These are phyloP conservation scores for Penaeus vannamei DNA, from an alignment of 1,140 invertebrate genomes.

Conservation along the genomic window DNA sequence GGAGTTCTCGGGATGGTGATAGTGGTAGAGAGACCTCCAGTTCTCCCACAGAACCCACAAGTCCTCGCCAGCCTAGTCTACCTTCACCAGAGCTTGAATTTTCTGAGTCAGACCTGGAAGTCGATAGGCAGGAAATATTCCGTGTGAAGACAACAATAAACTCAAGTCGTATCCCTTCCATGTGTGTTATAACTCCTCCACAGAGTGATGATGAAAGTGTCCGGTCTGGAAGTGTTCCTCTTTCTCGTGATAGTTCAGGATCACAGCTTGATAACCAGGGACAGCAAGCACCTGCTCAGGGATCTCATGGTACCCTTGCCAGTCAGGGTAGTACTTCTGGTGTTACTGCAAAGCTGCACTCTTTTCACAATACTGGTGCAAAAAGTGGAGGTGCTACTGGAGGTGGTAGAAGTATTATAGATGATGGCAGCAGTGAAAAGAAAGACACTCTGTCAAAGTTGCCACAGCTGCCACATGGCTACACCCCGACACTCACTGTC, in stretches of 20 bases:
- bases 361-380: slow-evolving; percentile 63
- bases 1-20: slow-evolving; percentile 78
- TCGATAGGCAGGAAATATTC: slow-evolving; percentile 87
- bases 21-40: slow-evolving; percentile 86
- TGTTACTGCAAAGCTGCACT: slow-evolving; percentile 57
- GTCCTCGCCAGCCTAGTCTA: slow-evolving; percentile 70
- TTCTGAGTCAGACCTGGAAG: slow-evolving; percentile 88
- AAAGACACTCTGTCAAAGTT: slow-evolving; percentile 49
- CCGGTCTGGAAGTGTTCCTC: slow-evolving; percentile 61
- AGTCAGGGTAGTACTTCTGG: slow-evolving; percentile 53
- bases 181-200: slow-evolving; percentile 91
- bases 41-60: slow-evolving; percentile 83
- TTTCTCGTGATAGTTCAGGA: slow-evolving; percentile 59
- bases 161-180: slow-evolving; percentile 88
- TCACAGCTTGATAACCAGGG: slow-evolving; percentile 56
- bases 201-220: slow-evolving; percentile 83
- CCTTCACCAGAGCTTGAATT: slow-evolving; percentile 77
- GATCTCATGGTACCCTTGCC: slow-evolving; percentile 48
- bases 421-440: slow-evolving; percentile 52
- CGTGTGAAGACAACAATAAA: slow-evolving; percentile 89
- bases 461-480: slow-evolving; percentile 43
- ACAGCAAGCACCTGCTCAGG: slow-evolving; percentile 63
- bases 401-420: slow-evolving; percentile 41
- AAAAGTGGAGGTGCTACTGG: slow-evolving; percentile 59
- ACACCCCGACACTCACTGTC: slow-evolving; percentile 61